phyloP scores from a whole-genome alignment of 2,888 invertebrate genomes.

The Apamea monoglypha region DNA sequence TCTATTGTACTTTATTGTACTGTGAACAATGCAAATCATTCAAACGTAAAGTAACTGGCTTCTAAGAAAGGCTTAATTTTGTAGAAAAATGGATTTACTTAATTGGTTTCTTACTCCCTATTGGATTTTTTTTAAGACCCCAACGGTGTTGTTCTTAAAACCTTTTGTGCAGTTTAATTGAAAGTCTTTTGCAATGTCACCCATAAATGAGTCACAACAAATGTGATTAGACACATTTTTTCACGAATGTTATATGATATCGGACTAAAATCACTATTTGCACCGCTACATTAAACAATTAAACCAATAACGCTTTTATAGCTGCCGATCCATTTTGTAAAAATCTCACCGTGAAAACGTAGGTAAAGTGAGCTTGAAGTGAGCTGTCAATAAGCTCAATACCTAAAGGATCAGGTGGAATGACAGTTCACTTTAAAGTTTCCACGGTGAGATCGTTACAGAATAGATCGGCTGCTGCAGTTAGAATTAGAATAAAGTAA shows the following conservation, averaged over 20 bases:
- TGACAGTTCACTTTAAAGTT: no score
- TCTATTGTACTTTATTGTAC: background rate
- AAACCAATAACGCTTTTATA: background rate
- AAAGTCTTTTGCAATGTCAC: background rate
- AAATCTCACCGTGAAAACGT: no score
- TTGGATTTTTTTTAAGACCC: background rate
- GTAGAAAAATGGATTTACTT: background rate
- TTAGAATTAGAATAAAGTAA: background rate
- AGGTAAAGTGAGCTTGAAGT: no score
- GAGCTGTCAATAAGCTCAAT: no score
- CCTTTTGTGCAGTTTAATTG: background rate
- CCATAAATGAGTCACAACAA: background rate
- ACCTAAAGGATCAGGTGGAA: no score
- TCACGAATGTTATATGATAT: background rate
- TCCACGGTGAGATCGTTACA: no score
- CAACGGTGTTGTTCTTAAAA: background rate
- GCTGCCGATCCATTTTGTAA: no score
- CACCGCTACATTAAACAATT: background rate
- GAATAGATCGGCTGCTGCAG: background rate
- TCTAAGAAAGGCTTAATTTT: background rate
- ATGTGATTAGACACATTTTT: no score
- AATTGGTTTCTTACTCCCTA: background rate
- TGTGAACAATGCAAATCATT: no score
- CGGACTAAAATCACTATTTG: background rate
- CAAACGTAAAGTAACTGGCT: background rate